Percentiles rank a stretch among this genome's conserved stretches.
Conservation (phyloP, 2,797 vertebrate species). For the Morus bassanus region DNA sequence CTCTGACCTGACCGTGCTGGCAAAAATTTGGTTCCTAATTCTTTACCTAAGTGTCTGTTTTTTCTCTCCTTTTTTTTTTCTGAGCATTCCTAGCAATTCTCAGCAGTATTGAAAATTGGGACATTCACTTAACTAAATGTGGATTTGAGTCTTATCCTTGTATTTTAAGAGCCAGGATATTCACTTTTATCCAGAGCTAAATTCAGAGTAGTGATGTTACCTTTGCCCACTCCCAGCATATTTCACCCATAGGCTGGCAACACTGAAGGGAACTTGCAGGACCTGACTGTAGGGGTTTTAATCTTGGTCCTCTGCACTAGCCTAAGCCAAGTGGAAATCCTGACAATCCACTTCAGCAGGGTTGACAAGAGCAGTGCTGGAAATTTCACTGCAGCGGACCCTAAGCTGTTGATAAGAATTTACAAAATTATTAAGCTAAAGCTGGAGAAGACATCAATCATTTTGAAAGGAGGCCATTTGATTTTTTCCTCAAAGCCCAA, state of each 20-base stretch:
- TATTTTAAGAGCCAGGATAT: neutral
- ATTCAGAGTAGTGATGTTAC: neutral
- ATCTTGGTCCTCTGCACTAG: neutral
- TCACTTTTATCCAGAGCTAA: neutral
- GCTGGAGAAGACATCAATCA: constrained; percentile 38
- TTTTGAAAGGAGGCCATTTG: neutral
- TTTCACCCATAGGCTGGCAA: neutral
- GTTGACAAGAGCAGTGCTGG: neutral
- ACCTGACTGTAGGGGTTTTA: neutral
- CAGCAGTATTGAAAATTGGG: neutral
- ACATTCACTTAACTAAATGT: neutral
- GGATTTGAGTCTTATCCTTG: neutral
- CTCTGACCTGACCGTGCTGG: neutral
- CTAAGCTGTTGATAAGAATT: constrained; percentile 7
- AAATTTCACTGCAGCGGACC: neutral
- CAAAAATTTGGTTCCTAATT: neutral
- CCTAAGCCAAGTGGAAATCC: neutral
- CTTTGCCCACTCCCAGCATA: neutral
- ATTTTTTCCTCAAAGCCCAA: constrained; percentile 7
- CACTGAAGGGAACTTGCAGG: neutral
- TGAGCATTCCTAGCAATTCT: neutral
- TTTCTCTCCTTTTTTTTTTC: neutral
- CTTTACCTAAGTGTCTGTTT: neutral
- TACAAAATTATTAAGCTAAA: constrained; percentile 31
- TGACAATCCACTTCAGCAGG: neutral